phyloP scores from a whole-genome alignment of 2,797 vertebrate genomes.

The Sebastes nivosus region DNA sequence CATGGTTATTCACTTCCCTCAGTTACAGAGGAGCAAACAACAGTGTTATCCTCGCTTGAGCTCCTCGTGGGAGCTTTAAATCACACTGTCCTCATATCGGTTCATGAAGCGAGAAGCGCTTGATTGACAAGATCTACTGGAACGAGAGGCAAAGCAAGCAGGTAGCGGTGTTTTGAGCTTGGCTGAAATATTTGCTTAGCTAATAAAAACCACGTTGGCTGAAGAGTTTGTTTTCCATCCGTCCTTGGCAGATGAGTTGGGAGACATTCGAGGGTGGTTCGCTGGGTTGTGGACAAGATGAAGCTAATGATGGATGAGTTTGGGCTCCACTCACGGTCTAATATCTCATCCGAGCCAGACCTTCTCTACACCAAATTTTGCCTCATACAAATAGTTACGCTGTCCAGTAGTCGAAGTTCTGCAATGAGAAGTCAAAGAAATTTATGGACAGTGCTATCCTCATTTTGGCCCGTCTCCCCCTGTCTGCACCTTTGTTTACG shows the following conservation, averaged over 20 bases:
- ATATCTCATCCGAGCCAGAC: constrained; percentile 59
- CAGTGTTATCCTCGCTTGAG: not conserved
- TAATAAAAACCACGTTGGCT: constrained; percentile 78
- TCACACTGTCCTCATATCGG: not conserved
- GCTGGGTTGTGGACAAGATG: constrained; percentile 64
- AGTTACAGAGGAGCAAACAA: not conserved
- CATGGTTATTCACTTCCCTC: constrained; percentile 2
- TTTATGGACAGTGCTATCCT: constrained; percentile 55
- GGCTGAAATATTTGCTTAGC: constrained; percentile 52
- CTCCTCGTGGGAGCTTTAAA: constrained; percentile 8
- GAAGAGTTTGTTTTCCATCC: constrained; percentile 53
- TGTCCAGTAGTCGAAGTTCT: constrained; percentile 48
- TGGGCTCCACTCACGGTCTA: constrained; percentile 59
- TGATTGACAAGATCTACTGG: constrained; percentile 30
- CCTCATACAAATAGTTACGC: constrained; percentile 55
- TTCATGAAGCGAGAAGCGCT: constrained; percentile 22
- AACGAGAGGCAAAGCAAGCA: constrained; percentile 34
- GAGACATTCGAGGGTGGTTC: constrained; percentile 64
- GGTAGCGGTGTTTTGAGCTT: constrained; percentile 39
- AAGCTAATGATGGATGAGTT: constrained; percentile 76
- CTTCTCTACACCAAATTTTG: constrained; percentile 57
- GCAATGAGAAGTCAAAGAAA: constrained; percentile 42
- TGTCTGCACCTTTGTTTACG: constrained; percentile 64
- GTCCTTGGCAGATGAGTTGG: constrained; percentile 64
- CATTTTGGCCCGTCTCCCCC: constrained; percentile 38